Base-by-base conservation (phyloP, 2,888 invertebrate genomes). In the Diarsia rubi region DNA sequence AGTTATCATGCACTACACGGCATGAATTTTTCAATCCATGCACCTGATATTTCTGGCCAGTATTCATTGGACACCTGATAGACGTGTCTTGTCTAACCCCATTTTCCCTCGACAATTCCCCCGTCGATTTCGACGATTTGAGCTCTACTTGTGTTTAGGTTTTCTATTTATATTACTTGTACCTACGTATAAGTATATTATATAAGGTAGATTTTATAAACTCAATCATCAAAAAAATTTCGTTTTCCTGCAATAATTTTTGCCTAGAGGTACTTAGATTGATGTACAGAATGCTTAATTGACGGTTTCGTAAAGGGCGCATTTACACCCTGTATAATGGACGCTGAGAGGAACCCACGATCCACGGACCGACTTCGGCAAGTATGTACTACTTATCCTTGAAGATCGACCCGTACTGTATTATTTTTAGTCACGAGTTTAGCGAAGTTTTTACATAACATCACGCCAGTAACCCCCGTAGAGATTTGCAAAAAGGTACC, bases 41-140 rank as follows among this genome's bases (percentile, higher is more conserved):
- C 57, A 62, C 27, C 42, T 57, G 71, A 66, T 69, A 81, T 78
- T 82, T 68, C n/a, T 69, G 42, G 42, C n/a, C 49, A 52, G 45
- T 47, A 19, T 69, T 82, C 31, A 81, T 81, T 66, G 27, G 81
- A 81, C 79, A 69, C 21, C 9, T 52, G 57, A 81, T 44, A 69
- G 72, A 72, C 71, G 54, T 65, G 37, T 27, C 54, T 45, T 54
- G 47, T 42, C 60, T 52, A 27, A 72, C 57, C 14, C 64, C 1
- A 42, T 63, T 70, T 70, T 14, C 27, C 1, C 21, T 37, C 16
- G 49, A 27, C 52, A 42, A 16, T 31, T 31, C 47, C 44, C 47
- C 8, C 9, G 8, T 54, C 49, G 45, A 11, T 9, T 37, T 80
- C 31, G 9, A 66, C 31, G 27, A 31, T 65, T 62, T 70, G 2